A percentile compares a stretch with the other conserved stretches of the same genome.
Conservation (phyloP, 2,113 vertebrate genomes). For the Daboia siamensis region DNA sequence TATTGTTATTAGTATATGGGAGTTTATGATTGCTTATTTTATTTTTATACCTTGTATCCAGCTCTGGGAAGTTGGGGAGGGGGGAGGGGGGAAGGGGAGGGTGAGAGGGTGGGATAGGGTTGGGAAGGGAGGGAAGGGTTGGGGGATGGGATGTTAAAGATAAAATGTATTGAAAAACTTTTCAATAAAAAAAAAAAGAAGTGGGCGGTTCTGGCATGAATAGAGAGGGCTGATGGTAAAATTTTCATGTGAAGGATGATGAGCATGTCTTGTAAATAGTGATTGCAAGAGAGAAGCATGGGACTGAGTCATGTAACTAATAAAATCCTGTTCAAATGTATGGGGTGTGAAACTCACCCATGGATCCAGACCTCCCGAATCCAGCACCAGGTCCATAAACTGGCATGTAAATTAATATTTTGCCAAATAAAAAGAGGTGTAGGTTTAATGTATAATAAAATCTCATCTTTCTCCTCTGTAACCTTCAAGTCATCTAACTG, state of each 20-base stretch:
- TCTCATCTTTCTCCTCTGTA: background rate
- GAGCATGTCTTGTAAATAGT: background rate
- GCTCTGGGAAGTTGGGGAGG: too few species aligned
- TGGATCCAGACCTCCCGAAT: background rate
- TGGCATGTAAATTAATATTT: background rate
- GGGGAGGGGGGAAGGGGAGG: too few species aligned
- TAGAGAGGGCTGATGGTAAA: background rate
- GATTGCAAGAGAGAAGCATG: background rate
- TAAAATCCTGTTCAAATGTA: background rate
- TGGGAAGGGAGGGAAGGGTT: too few species aligned
- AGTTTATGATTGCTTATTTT: too few species aligned
- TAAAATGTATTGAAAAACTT: too few species aligned
- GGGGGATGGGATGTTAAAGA: too few species aligned
- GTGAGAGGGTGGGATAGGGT: too few species aligned
- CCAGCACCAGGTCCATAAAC: background rate
- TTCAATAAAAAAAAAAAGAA: too few species aligned
- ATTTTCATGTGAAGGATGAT: background rate
- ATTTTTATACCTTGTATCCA: too few species aligned
- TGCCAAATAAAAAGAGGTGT: background rate
- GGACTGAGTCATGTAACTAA: background rate
- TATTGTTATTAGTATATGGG: too few species aligned
- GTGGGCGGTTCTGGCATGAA: background rate
- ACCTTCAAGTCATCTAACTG: background rate
- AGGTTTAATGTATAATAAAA: background rate
- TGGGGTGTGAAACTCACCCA: background rate